Conservation (phyloP, 2,797 vertebrate species). For the Melanotaenia boesemani region DNA sequence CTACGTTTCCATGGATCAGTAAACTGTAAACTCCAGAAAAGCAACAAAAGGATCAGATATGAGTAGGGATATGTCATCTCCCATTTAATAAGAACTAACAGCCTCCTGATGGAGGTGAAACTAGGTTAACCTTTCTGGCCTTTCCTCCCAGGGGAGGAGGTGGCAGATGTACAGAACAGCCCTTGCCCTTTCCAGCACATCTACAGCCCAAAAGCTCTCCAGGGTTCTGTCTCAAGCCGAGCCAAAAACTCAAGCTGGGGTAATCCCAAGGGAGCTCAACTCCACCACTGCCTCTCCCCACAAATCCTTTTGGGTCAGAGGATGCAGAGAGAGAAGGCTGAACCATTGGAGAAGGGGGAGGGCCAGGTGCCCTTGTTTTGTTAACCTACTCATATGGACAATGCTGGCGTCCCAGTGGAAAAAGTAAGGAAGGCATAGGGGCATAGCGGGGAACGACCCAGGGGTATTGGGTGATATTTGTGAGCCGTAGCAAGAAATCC, state of each 20-base stretch:
- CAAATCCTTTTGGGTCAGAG: conserved; percentile 67
- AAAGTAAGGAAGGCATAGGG: conserved; percentile 10
- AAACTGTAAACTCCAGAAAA: background rate
- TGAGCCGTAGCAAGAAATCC: conserved; percentile 1
- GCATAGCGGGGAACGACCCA: background rate
- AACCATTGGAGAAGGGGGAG: conserved; percentile 10
- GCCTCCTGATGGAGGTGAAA: conserved; percentile 49
- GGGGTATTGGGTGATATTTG: conserved; percentile 14
- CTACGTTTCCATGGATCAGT: background rate
- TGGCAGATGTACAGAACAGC: conserved; percentile 62
- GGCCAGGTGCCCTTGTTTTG: conserved; percentile 30
- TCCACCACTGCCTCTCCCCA: conserved; percentile 51
- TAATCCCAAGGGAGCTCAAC: conserved; percentile 68
- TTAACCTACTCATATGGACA: conserved; percentile 12
- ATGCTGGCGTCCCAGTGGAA: conserved; percentile 35
- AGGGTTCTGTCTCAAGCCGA: conserved; percentile 64
- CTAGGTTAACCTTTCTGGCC: conserved; percentile 56
- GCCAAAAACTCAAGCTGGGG: conserved; percentile 69
- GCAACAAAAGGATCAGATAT: background rate
- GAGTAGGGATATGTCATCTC: background rate
- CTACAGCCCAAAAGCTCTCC: conserved; percentile 56
- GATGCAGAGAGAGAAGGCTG: conserved; percentile 52
- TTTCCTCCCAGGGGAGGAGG: conserved; percentile 39
- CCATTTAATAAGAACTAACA: conserved; percentile 21
- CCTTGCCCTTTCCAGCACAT: conserved; percentile 33